Evolutionary conservation across 2,113 vertebrate genomes (phyloP), one percentile per base, ranked within the genome.

Genomic region (Tragelaphus imberbis): DNA sequence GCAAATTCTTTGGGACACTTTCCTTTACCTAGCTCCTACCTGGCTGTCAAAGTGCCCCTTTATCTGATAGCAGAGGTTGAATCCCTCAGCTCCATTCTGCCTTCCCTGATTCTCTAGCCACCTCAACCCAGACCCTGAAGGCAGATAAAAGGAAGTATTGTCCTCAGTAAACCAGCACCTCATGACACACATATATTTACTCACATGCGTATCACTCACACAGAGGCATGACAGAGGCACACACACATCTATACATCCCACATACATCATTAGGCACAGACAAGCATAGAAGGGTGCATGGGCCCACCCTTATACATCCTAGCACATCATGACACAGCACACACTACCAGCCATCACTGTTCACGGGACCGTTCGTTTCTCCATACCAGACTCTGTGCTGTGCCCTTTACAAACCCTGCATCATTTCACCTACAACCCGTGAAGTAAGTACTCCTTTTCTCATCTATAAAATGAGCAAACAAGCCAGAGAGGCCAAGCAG

Each of bases 331-430:
- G 3, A 55, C 84, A 11, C 36, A 8, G 23, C 68, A 47, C 84
- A 65, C 12, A 0, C 25, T 7, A 15, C 11, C 2, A 23, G 17
- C 6, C 12, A 47, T 19, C 80, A 16, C 75, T 0, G 0, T 17
- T 49, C 40, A 5, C 9, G 10, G 30, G 28, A 21, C 55, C 12
- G 1, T 21, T 28, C 36, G 30, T 28, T 59, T 25, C 63, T 59
- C 77, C 4, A 0, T 2, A 21, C 86, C 56, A 12, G 79, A 19
- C 55, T 71, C 71, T 14, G 15, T 17, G 33, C 56, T 14, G 1
- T 3, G 13, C 25, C 16, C 17, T 68, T 51, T 7, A 40, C 25
- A 68, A 25, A 61, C 63, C 75, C 51, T 2, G 4, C 13, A 28
- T 36, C 55, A 3, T 1, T 25, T 28, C 80, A 58, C 47, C 30